Base-by-base conservation (phyloP, 1,140 invertebrate species). In the Harpegnathos saltator region DNA sequence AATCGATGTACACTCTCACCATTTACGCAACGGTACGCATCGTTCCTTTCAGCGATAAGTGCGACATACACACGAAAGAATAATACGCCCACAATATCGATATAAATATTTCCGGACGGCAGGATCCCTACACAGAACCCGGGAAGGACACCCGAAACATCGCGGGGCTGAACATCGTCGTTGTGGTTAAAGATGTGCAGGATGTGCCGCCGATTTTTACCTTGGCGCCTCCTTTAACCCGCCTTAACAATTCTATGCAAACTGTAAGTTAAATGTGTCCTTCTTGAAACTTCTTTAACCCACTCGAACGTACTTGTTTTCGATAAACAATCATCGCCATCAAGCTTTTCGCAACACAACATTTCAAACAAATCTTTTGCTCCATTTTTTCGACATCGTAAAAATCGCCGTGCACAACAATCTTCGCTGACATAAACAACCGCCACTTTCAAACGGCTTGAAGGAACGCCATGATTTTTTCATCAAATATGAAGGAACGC, bases 161-260 rank as follows among this genome's bases (percentile, higher is more conserved):
- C 63, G 97, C 97, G 0, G 97, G 96, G 17, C 94, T 98, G 81
- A 96, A 97, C 90, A 94, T 98, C 3, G 96, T 97, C 3, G 96
- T 98, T 0, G 96, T 97, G 3, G 97, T 98, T 0, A 95, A 97
- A 90, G 98, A 98, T 91, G 96, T 98, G 0, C 97, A 98, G 91
- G 98, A 98, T 89, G 97, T 97, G 68, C 97, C 97, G 2, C 98
- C 98, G 1, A 95, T 98, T 61, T 98, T 98, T 92, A 97, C 97
- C 1, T 91, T 96, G 63, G 97, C 97, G 15, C 97, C 97, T 0
- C 97, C 97, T 14, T 96, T 98, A 54, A 98, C 97, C 0, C 96
- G 96, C 71, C 92, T 94, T 71, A 94, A 94, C 38, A 94, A 93
- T 78, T 92, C 92, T 5, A 81, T 94, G 66, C 93, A 93, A 80